Evolutionary conservation across 2,888 invertebrate genomes (phyloP), one percentile per base, ranked within the genome.

Genomic region (Orthosia incerta): DNA sequence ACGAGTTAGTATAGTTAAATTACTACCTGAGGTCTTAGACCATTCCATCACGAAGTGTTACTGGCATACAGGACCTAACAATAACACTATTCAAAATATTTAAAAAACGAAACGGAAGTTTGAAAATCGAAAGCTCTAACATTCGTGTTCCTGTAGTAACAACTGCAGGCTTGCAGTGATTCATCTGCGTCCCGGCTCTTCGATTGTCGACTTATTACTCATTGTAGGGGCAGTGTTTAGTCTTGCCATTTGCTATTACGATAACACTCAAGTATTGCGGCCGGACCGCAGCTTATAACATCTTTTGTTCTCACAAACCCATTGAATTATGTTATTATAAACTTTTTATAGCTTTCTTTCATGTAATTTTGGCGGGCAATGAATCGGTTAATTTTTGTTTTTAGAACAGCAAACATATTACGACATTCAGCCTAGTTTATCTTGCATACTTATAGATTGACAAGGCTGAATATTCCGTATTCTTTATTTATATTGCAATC

Each of bases 181-280:
- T 86, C 86, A 87, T 79, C 80, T 66, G 78, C 70, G 71, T 82
- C 79, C 66, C 60, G 56, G 23, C 74, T 81, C 67, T 66, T 62
- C 80, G 76, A 87, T 79, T 78, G 80, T 69, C 79, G 74, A 80
- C 70, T 82, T 85, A 86, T 86, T 84, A 86, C 83, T 86, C 85
- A 86, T 84, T 86, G 83, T 84, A 79, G 76, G 80, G 75, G 79
- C 84, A 84, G 84, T 86, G 85, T 86, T 86, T 87, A 80, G 85
- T 85, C 83, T 86, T 82, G 74, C 79, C 75, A 80, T 73, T 78
- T 55, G 78, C 74, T 75, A 71, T 74, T 74, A 62, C 86, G 86
- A 86, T 87, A 86, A 86, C 72, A 70, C 69, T 31, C 51, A 74
- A 77, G 70, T 71, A 74, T 72, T 61, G 68, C 68, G 75, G 64